A percentile compares a stretch with the other conserved stretches of the same genome.
These are phyloP conservation scores for Adelphocoris suturalis DNA, from an alignment of 2,888 invertebrate species.

Conservation along the genomic window DNA sequence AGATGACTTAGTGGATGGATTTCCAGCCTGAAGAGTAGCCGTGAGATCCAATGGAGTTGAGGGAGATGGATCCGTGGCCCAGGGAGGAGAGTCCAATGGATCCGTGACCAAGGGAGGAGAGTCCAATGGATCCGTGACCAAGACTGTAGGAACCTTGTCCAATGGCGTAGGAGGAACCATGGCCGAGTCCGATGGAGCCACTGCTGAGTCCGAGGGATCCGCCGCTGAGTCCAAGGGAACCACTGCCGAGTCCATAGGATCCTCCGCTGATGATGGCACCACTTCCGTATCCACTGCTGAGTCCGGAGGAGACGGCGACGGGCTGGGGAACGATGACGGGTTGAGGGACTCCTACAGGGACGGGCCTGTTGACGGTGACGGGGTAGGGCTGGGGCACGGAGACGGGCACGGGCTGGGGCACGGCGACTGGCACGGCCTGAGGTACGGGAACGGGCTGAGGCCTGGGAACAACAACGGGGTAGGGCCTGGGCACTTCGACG, in stretches of 20 bases:
- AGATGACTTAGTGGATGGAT: constrained; percentile 60
- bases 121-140: constrained; percentile 13
- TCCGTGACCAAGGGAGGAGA: constrained; percentile 33
- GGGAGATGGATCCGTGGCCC: constrained; percentile 10
- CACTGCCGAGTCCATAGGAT: constrained; percentile 47
- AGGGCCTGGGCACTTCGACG: constrained; percentile 81
- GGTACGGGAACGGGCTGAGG: constrained; percentile 81
- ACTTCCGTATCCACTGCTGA: constrained; percentile 5
- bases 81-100: constrained; percentile 23
- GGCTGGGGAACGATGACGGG: constrained; percentile 64
- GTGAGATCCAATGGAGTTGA: constrained; percentile 20
- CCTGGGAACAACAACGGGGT: constrained; percentile 81
- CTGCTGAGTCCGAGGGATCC: constrained; percentile 51
- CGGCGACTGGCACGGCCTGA: constrained; percentile 80
- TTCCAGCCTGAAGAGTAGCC: constrained; percentile 58
- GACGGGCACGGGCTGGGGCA: constrained; percentile 79
- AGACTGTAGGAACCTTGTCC: constrained; percentile 54
- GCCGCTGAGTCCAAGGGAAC: constrained; percentile 46
- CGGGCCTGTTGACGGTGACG: constrained; percentile 73
- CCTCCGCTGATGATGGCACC: constrained; percentile 16
- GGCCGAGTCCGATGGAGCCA: constrained; percentile 2
- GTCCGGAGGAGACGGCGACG: constrained; percentile 56
- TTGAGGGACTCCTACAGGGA: constrained; percentile 63
- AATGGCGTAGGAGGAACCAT: background rate
- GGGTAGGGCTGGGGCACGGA: constrained; percentile 79